phyloP scores from a whole-genome alignment of 1,140 invertebrate species.

The Steinernema khuongi region DNA sequence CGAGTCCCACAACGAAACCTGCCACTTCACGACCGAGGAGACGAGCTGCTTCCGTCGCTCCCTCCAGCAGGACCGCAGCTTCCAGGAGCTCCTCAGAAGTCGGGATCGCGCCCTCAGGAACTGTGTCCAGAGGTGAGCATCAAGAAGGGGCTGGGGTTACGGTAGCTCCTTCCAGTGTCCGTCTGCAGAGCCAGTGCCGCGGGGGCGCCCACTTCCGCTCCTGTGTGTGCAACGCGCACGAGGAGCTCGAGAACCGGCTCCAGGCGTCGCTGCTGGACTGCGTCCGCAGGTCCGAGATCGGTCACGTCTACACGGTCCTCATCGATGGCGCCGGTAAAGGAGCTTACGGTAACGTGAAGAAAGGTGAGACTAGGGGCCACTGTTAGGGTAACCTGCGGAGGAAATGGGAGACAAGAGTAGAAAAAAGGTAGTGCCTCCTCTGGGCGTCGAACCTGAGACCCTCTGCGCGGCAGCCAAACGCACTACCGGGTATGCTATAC shows the following conservation, averaged over 20 bases:
- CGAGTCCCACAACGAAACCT: conserved; percentile 42
- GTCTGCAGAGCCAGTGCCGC: conserved; percentile 38
- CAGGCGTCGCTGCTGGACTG: conserved; percentile 30
- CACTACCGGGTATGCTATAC: no score
- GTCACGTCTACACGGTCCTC: conserved; percentile 39
- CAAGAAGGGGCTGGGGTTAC: not conserved
- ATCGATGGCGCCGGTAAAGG: conserved; percentile 23
- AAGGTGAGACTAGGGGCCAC: no score
- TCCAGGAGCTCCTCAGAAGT: conserved; percentile 37
- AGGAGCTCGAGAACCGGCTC: conserved; percentile 43
- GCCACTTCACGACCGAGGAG: conserved; percentile 31
- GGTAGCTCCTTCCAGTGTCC: conserved; percentile 25
- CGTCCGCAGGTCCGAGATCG: conserved; percentile 32
- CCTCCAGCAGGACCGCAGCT: conserved; percentile 41
- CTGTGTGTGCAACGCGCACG: conserved; percentile 45
- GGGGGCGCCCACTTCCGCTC: conserved; percentile 27
- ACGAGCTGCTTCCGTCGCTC: conserved; percentile 33
- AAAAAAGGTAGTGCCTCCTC: no score
- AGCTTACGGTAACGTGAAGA: not conserved
- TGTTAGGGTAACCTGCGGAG: no score
- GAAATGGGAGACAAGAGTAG: no score
- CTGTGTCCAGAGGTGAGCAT: conserved; percentile 33
- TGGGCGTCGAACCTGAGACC: no score
- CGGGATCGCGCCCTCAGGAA: conserved; percentile 32
- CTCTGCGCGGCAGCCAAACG: no score